Evolutionary conservation across 2,888 invertebrate genomes (phyloP).

Genomic region (Archaeoteleia sp.): DNA sequence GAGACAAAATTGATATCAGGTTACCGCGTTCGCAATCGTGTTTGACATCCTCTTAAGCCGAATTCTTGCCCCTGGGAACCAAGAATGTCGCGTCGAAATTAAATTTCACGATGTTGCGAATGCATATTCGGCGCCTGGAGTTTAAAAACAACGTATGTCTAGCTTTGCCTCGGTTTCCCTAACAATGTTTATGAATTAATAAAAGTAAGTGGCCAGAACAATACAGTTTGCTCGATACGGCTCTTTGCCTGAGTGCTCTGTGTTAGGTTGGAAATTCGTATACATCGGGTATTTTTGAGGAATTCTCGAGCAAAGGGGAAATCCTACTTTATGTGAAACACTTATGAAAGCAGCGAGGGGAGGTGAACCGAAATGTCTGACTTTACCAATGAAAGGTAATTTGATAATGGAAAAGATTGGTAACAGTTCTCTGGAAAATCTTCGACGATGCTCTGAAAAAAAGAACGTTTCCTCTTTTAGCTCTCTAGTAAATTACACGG

Average conservation of each 20-base stretch:
- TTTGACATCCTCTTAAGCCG: too few relatives aligned
- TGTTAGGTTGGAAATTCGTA: conserved; percentile 6
- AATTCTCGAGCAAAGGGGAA: conserved; percentile 1
- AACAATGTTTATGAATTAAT: conserved; percentile 16
- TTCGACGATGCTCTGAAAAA: conserved; percentile 32
- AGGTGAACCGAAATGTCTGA: conserved; percentile 22
- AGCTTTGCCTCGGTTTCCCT: too few relatives aligned
- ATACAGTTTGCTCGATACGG: conserved; percentile 2
- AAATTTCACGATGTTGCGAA: too few relatives aligned
- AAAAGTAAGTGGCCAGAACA: conserved; percentile 16
- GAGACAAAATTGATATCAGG: too few relatives aligned
- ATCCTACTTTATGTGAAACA: conserved; percentile 64
- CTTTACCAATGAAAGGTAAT: conserved; percentile 57
- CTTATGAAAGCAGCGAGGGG: conserved; percentile 40
- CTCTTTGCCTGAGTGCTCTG: conserved; percentile 2
- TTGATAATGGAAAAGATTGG: conserved; percentile 64
- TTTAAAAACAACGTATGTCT: too few relatives aligned
- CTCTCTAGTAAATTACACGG: conserved; percentile 60
- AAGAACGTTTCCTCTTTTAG: conserved; percentile 45
- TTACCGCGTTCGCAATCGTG: too few relatives aligned
- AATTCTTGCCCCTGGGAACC: too few relatives aligned
- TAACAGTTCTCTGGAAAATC: conserved; percentile 31
- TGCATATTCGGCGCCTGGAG: too few relatives aligned
- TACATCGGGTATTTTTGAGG: conserved; percentile 21
- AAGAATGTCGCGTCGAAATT: too few relatives aligned